Evolutionary conservation across 92 coral and sea anemone species (phyloP), one percentile per base, ranked within the genome.

Genomic region (Hydrozoanthus gracilis): DNA sequence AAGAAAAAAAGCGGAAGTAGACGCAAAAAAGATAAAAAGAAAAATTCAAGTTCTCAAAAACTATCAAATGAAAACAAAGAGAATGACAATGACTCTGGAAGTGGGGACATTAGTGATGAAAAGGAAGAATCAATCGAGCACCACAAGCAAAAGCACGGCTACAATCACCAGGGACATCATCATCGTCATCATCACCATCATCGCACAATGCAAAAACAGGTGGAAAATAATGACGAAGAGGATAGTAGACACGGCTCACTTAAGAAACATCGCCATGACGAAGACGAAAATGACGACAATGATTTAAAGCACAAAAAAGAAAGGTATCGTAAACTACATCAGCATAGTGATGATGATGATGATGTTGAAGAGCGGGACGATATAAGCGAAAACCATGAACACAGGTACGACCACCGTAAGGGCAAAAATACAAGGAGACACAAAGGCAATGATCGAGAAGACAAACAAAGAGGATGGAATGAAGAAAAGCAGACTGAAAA

Each of bases 221-320:
- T 3, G 7, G 61, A 86, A 75, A 51, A 48, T 60, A 77, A 88
- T 3, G 82, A 89, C 4, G 87, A 91, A 4, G 89, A 86, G 9
- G 76, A 87, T 47, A 5, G 27, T 10, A 35, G 44, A 90, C 73
- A 47, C 62, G 88, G 72, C 55, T 76, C 89, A 14, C 87, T 83
- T 14, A 75, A 47, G 14, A 80, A 65, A 39, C 85, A 49, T n/a
- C 7, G 27, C 9, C 56, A 86, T 1, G 61, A 89, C 4, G 71
- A 93, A 7, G 89, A 87, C 11, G 82, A 88, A 46, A 8, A 79
- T 68, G 89, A 88, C 65, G 52, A 80, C 12, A 61, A 83, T 45
- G 69, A 83, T 27, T 55, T 27, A 14, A 78, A 90, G 82, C 71
- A 78, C 12, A 18, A 49, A 62, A 3, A 44, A 18, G 74, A 80